Base-by-base conservation (phyloP, 1,140 invertebrate genomes). In the Scaptomyza graminum region DNA sequence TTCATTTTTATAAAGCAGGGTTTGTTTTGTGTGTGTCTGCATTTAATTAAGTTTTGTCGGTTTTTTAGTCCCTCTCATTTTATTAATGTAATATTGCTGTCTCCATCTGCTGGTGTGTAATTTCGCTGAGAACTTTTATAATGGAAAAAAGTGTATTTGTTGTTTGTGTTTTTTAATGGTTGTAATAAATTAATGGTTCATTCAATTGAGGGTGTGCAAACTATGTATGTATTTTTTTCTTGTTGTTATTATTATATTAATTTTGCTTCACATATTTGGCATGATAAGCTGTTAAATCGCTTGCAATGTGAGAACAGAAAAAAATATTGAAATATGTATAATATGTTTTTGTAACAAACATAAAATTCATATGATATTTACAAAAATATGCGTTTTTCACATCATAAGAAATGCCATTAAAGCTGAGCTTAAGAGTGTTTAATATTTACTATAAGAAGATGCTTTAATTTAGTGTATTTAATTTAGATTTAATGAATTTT, bases 21-120 rank as follows among this genome's bases (percentile, higher is more conserved):
- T 55, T 49, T 57, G 25, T 47, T 59, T 25, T 46, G 43, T 51
- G 18, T 57, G 56, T 55, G 79, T 50, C 75, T 76, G 80, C 81
- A 80, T 85, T 84, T 84, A 85, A 84, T 83, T 85, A 83, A 83
- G 80, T 83, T 85, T 83, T 72, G 79, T 69, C 71, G 71, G 75
- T 74, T 83, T 82, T 83, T 64, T 67, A 74, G 60, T 51, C 11
- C 2, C 22, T 4, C 31, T 22, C 4, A 1, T n/a, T 7, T 2
- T 7, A 12, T 31, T 9, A 57, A 16, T 41, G n/a, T 41, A 4
- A 3, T 41, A n/a, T 62, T 15, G 34, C 37, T 44, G 15, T 49
- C 25, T 66, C 34, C 55, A 6, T 57, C 13, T 18, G 56, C 28
- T 41, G 28, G 37, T 34, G 25, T 66, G 39, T 37, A 67, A 83